Conservation (phyloP, 2,888 invertebrate genomes). For the Cotesia congregata region DNA sequence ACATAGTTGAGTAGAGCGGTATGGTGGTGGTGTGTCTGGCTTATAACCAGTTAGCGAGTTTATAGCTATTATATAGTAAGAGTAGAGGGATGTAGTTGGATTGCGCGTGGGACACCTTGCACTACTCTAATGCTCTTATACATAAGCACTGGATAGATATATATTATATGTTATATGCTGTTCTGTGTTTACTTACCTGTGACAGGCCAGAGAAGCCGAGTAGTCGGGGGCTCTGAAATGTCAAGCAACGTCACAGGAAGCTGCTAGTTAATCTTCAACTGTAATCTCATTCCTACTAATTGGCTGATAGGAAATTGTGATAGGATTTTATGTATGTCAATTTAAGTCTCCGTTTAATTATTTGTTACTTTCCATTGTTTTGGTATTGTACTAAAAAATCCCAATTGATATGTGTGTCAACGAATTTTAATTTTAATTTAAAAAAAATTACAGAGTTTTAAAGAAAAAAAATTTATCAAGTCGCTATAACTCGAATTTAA, state of each 20-base stretch:
- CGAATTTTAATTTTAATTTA: no score
- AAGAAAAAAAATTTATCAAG: no score
- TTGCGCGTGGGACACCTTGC: constrained; percentile 20
- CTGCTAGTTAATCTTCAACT: constrained; percentile 62
- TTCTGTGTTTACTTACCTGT: constrained; percentile 27
- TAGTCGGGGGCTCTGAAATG: constrained; percentile 19
- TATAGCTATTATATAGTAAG: neutral
- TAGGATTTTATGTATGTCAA: constrained; percentile 37
- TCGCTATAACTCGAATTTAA: neutral
- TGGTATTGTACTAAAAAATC: no score
- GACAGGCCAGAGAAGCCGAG: constrained; percentile 9
- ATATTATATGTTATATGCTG: neutral
- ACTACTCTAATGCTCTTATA: constrained; percentile 6
- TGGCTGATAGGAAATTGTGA: constrained; percentile 59
- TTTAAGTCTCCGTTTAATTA: neutral
- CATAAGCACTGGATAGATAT: neutral
- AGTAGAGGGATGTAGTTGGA: neutral
- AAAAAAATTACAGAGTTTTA: no score
- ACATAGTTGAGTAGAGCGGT: neutral
- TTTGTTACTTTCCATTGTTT: neutral
- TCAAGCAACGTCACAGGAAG: constrained; percentile 55
- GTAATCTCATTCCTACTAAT: constrained; percentile 66
- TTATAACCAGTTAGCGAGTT: constrained; percentile 28
- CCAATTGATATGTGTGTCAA: no score
- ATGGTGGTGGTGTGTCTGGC: constrained; percentile 9